phyloP scores from a whole-genome alignment of 2,113 vertebrate species.

The Anser brachyrhynchus region DNA sequence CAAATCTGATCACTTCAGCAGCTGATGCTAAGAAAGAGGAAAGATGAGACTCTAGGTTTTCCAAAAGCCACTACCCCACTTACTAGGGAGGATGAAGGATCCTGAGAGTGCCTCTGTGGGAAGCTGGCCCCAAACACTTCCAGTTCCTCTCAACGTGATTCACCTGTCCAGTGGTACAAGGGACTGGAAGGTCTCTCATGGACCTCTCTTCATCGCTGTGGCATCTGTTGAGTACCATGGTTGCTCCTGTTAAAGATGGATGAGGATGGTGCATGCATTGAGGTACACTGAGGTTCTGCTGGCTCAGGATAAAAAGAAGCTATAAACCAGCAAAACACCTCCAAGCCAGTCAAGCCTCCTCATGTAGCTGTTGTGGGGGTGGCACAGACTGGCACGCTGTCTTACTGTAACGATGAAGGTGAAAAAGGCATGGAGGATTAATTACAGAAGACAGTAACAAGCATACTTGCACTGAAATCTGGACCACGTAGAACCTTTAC shows the following conservation, averaged over 20 bases:
- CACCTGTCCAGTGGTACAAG: background rate
- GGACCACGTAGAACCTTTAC: background rate
- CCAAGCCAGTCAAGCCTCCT: background rate
- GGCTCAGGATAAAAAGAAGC: background rate
- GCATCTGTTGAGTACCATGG: background rate
- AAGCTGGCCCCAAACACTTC: background rate
- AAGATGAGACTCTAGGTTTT: background rate
- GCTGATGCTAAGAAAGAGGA: background rate
- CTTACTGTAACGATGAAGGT: background rate
- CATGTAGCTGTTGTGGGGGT: background rate
- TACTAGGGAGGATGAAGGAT: background rate
- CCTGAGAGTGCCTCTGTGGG: background rate
- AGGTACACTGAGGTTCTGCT: background rate
- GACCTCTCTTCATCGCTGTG: background rate
- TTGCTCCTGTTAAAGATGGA: background rate
- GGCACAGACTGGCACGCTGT: background rate
- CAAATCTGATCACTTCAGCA: background rate
- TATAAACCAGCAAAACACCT: background rate
- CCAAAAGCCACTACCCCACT: background rate
- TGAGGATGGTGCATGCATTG: background rate
- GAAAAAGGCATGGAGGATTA: background rate
- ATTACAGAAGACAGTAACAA: background rate
- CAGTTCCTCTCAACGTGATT: background rate
- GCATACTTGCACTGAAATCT: background rate
- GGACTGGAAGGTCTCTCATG: background rate